Evolutionary conservation across 2,888 invertebrate species (phyloP).

Genomic region (Camptogramma bilineatum): DNA sequence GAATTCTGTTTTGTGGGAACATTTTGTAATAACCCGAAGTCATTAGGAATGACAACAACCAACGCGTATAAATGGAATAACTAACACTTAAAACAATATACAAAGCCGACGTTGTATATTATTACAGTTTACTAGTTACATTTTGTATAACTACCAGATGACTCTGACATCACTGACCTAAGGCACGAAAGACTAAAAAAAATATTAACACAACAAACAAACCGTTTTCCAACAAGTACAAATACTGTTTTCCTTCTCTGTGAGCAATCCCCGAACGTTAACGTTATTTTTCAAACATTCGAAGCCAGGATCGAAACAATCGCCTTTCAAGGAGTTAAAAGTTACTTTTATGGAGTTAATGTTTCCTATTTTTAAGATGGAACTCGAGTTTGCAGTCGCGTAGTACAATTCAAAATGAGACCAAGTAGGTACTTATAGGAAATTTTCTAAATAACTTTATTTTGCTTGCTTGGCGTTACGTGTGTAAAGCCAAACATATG

Average conservation of each 20-base stretch:
- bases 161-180: no score
- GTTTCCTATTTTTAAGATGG: background rate
- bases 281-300: background rate
- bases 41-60: background rate
- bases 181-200: no score
- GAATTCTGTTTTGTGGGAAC: background rate
- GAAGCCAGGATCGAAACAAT: slow-evolving; percentile 26
- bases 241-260: background rate
- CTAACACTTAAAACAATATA: no score
- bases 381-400: background rate
- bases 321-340: slow-evolving; percentile 4
- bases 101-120: no score
- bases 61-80: background rate
- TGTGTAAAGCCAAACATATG: no score
- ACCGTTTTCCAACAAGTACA: background rate
- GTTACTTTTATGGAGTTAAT: background rate
- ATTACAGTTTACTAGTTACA: no score
- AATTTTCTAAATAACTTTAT: background rate
- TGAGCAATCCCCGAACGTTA: background rate
- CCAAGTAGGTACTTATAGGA: background rate
- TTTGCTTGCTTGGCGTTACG: background rate
- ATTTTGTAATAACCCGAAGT: background rate
- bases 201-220: background rate
- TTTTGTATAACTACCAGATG: no score
- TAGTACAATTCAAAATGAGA: background rate